Conservation (phyloP, 2,888 invertebrate genomes). For the Diogma glabrata region DNA sequence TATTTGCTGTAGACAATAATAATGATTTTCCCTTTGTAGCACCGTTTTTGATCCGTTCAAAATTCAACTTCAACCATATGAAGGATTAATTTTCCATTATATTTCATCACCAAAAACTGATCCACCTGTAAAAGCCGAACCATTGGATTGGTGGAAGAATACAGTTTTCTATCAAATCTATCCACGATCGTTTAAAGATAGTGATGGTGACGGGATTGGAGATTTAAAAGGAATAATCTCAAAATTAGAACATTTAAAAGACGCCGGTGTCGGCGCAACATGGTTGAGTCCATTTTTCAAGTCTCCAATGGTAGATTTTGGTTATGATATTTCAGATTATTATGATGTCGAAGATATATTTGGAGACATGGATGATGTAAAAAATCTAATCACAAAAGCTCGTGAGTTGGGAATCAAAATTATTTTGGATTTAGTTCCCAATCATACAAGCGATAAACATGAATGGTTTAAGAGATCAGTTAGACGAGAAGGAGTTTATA, state of each 20-base stretch:
- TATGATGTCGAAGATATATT: constrained; percentile 43
- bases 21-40: background rate
- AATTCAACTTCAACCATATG: background rate
- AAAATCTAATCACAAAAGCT: constrained; percentile 32
- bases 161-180: constrained; percentile 63
- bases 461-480: constrained; percentile 64
- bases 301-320: constrained; percentile 52
- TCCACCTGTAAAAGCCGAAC: constrained; percentile 42
- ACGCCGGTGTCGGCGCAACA: constrained; percentile 43
- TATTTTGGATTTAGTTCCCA: constrained; percentile 39
- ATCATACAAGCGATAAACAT: constrained; percentile 34
- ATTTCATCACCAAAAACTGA: background rate
- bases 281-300: constrained; percentile 53
- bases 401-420: constrained; percentile 36
- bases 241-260: constrained; percentile 40
- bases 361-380: constrained; percentile 47
- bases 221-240: constrained; percentile 44
- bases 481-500: constrained; percentile 43
- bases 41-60: background rate
- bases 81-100: background rate
- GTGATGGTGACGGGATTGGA: constrained; percentile 61
- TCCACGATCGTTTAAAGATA: constrained; percentile 68
- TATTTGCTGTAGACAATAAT: background rate
- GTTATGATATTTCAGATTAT: constrained; percentile 52
- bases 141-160: constrained; percentile 36